phyloP scores from a whole-genome alignment of 1,140 invertebrate species.

The Dysdera silvatica region DNA sequence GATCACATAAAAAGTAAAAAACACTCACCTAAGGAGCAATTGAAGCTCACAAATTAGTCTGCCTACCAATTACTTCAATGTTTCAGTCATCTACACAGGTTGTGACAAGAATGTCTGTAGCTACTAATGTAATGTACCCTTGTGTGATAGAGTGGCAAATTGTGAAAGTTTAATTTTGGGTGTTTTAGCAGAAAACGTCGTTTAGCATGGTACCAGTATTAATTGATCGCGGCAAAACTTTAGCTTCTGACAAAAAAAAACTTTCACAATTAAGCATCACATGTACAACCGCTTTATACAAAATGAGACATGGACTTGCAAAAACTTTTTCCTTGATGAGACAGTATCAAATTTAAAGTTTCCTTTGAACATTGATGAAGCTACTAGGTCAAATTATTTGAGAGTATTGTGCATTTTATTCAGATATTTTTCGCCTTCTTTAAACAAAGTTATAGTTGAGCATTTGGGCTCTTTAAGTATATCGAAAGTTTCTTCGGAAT shows the following conservation, averaged over 20 bases:
- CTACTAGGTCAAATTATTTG: constrained; percentile 20
- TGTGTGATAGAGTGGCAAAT: too few species aligned
- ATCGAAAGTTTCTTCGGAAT: neutral
- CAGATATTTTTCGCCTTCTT: constrained; percentile 4
- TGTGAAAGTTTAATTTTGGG: too few species aligned
- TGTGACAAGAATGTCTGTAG: too few species aligned
- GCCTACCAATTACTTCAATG: too few species aligned
- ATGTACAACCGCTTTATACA: neutral
- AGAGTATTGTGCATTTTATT: constrained; percentile 28
- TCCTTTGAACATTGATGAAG: constrained; percentile 34
- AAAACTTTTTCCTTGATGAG: neutral
- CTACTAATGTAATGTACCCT: too few species aligned
- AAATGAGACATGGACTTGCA: neutral
- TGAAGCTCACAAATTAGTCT: too few species aligned
- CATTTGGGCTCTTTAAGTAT: neutral
- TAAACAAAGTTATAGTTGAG: neutral
- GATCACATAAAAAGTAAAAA: too few species aligned
- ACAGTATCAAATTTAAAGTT: constrained; percentile 13
- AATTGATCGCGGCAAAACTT: too few species aligned
- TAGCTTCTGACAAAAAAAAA: neutral
- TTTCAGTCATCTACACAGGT: too few species aligned
- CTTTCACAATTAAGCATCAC: neutral
- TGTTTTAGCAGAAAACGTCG: too few species aligned
- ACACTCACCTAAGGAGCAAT: too few species aligned
- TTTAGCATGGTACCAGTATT: too few species aligned